A percentile compares a stretch with the other conserved stretches of the same genome.
Evolutionary conservation across 2,888 invertebrate genomes (phyloP).

Genomic region (Carterocephalus palaemon): DNA sequence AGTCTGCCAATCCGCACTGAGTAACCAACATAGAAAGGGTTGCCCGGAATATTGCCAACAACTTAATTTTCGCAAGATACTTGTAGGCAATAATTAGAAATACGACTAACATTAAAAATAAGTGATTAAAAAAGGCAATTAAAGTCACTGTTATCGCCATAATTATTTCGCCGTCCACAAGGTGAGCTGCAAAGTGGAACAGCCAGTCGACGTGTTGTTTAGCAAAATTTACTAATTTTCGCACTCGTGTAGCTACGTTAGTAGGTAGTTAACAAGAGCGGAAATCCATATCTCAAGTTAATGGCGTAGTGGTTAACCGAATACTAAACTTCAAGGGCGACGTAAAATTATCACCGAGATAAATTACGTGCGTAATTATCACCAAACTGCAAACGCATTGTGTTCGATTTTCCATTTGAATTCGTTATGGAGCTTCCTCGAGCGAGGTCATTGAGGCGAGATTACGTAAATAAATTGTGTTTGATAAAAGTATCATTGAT

Average conservation of each 20-base stretch:
- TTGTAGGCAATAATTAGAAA: too few relatives aligned
- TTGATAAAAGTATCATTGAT: too few relatives aligned
- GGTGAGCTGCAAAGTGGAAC: conserved; percentile 4
- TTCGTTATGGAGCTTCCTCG: conserved; percentile 11
- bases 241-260: too few relatives aligned
- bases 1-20: too few relatives aligned
- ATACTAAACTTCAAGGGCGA: conserved; percentile 24
- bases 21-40: too few relatives aligned
- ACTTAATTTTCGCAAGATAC: too few relatives aligned
- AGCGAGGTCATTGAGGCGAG: too few relatives aligned
- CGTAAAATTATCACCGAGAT: conserved; percentile 29
- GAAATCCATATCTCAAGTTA: conserved; percentile 21
- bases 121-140: neutral
- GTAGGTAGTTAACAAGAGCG: neutral
- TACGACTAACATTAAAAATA: neutral
- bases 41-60: too few relatives aligned
- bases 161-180: conserved; percentile 1
- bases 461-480: too few relatives aligned
- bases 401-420: neutral
- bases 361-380: conserved; percentile 19
- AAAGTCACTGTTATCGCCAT: conserved; percentile 7
- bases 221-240: conserved; percentile 11
- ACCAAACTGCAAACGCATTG: neutral
- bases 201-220: neutral
- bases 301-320: conserved; percentile 5